These are phyloP conservation scores for Diachasmimorpha longicaudata DNA, from an alignment of 1,140 invertebrate species.

Conservation along the genomic window DNA sequence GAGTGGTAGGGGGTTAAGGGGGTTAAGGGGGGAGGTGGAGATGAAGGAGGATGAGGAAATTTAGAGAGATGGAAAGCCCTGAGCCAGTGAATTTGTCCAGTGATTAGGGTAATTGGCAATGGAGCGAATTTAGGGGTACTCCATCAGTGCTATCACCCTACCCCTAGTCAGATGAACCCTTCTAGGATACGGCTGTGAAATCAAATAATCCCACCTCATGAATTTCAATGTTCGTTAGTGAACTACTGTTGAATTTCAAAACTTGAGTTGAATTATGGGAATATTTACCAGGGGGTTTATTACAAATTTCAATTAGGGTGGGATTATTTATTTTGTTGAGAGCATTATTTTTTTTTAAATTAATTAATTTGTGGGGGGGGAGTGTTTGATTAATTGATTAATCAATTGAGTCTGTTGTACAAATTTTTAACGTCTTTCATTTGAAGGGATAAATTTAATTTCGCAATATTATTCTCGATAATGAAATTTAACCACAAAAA, in stretches of 20 bases:
- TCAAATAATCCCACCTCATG: slow-evolving; percentile 6
- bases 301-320: too few species aligned
- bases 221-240: slow-evolving; percentile 8
- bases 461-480: too few species aligned
- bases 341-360: too few species aligned
- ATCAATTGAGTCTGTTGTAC: too few species aligned
- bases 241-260: not conserved
- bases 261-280: not conserved
- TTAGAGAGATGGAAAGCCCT: not conserved
- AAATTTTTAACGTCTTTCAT: too few species aligned
- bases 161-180: slow-evolving; percentile 1
- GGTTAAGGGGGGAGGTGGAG: not conserved
- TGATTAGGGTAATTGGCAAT: slow-evolving; percentile 41
- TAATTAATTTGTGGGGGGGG: too few species aligned
- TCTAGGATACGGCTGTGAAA: not conserved
- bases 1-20: not conserved
- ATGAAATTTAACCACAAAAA: too few species aligned
- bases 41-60: not conserved
- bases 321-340: too few species aligned
- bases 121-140: slow-evolving; percentile 19
- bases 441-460: too few species aligned
- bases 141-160: slow-evolving; percentile 5
- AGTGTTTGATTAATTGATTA: too few species aligned
- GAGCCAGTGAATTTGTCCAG: slow-evolving; percentile 38
- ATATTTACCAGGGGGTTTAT: too few species aligned